A percentile compares a stretch with the other conserved stretches of the same genome.
These are phyloP conservation scores for Battus philenor DNA, from an alignment of 1,140 invertebrate species.

Conservation along the genomic window DNA sequence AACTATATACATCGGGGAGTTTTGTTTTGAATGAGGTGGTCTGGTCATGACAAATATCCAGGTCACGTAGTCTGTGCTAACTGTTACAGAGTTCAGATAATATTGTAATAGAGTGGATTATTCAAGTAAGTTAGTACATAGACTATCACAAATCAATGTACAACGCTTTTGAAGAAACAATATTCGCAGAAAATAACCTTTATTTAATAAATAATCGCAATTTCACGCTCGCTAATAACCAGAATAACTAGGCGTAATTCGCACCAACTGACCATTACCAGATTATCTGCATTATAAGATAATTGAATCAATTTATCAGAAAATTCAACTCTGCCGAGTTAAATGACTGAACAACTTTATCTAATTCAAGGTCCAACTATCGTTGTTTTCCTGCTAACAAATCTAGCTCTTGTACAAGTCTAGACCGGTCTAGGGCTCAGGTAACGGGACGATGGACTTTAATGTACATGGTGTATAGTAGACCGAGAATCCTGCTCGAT, in stretches of 20 bases:
- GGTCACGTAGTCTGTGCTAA: too few species aligned
- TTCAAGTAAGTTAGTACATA: too few species aligned
- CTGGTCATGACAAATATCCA: too few species aligned
- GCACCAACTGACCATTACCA: too few species aligned
- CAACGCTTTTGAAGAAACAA: too few species aligned
- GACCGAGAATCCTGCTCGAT: constrained; percentile 3
- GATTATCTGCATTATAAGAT: constrained; percentile 2
- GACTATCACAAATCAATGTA: too few species aligned
- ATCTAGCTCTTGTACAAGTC: constrained; percentile 7
- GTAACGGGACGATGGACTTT: constrained; percentile 3
- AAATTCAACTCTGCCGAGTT: neutral
- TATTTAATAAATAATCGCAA: constrained; percentile 2
- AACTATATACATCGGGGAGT: too few species aligned
- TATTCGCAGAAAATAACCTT: too few species aligned
- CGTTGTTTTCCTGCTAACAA: constrained; percentile 1
- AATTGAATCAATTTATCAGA: neutral
- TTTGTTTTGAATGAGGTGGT: too few species aligned
- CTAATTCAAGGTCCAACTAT: constrained; percentile 3
- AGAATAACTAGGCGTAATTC: neutral
- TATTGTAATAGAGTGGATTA: too few species aligned
- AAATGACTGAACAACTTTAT: constrained; percentile 1
- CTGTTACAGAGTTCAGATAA: too few species aligned
- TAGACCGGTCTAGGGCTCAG: constrained; percentile 4
- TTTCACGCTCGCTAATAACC: neutral
- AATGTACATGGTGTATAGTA: neutral